Percentiles rank a stretch among this genome's conserved stretches.
phyloP scores from a whole-genome alignment of 2,888 invertebrate species.

The Cremastinae sp. region DNA sequence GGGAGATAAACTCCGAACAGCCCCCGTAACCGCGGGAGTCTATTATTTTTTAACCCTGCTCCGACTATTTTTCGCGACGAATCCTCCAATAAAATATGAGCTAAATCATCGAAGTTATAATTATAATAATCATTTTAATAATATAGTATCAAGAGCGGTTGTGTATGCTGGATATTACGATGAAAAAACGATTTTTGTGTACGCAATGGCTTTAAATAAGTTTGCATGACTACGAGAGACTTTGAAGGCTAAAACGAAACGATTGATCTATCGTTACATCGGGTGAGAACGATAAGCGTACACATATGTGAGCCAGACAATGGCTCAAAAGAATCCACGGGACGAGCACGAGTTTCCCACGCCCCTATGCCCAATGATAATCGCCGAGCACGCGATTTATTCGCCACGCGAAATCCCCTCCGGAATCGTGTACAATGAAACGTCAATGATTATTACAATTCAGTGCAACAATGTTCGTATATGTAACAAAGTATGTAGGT shows the following conservation, averaged over 20 bases:
- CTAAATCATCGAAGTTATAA: background rate
- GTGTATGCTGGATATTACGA: too few species aligned
- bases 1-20: background rate
- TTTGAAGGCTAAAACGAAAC: constrained; percentile 10
- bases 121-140: too few species aligned
- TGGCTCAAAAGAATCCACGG: constrained; percentile 2
- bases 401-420: constrained; percentile 22
- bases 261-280: constrained; percentile 23
- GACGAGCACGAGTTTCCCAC: constrained; percentile 40
- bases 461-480: too few species aligned
- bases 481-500: too few species aligned
- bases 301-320: background rate
- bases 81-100: background rate
- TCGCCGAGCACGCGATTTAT: constrained; percentile 27
- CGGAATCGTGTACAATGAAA: background rate
- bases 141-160: too few species aligned
- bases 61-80: background rate
- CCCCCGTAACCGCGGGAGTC: too few species aligned
- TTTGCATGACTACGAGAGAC: background rate
- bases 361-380: constrained; percentile 23
- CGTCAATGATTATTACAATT: too few species aligned
- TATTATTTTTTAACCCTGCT: background rate
- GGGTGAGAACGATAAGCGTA: background rate
- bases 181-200: background rate
- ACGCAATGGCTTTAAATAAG: background rate